Evolutionary conservation across 2,888 invertebrate genomes (phyloP).

Genomic region (Noctua pronuba): DNA sequence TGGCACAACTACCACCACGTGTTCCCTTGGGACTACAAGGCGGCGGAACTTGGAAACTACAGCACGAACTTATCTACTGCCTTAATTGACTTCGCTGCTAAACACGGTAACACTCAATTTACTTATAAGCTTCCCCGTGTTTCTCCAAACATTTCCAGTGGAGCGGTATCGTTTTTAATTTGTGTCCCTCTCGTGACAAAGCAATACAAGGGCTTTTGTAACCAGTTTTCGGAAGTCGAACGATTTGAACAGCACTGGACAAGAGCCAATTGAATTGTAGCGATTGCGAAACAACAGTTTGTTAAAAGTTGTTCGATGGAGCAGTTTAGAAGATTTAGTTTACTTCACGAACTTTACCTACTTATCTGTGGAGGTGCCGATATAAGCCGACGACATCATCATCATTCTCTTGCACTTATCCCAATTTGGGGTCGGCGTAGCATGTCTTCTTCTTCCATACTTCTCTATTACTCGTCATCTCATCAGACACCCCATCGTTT

Average conservation of each 20-base stretch:
- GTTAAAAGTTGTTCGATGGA: neutral
- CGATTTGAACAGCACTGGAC: neutral
- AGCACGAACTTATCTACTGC: constrained; percentile 91
- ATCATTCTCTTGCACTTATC: too few relatives aligned
- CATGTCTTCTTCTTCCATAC: too few relatives aligned
- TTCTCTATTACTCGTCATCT: too few relatives aligned
- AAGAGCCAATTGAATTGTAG: neutral
- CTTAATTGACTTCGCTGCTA: constrained; percentile 92
- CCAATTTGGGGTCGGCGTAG: too few relatives aligned
- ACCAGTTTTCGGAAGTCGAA: neutral
- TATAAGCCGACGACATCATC: neutral
- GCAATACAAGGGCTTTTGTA: neutral
- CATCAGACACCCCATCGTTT: too few relatives aligned
- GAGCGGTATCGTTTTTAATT: neutral
- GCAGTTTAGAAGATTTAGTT: neutral
- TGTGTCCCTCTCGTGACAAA: neutral
- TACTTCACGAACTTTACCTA: neutral
- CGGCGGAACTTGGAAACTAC: constrained; percentile 93
- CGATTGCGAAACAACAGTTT: too few relatives aligned
- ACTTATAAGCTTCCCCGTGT: neutral
- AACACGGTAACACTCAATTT: constrained; percentile 89
- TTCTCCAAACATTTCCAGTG: neutral
- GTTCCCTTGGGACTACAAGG: constrained; percentile 96
- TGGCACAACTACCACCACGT: constrained; percentile 98
- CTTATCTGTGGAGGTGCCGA: neutral